Evolutionary conservation across 2,888 invertebrate species (phyloP).

Genomic region (Cantharis nigra): DNA sequence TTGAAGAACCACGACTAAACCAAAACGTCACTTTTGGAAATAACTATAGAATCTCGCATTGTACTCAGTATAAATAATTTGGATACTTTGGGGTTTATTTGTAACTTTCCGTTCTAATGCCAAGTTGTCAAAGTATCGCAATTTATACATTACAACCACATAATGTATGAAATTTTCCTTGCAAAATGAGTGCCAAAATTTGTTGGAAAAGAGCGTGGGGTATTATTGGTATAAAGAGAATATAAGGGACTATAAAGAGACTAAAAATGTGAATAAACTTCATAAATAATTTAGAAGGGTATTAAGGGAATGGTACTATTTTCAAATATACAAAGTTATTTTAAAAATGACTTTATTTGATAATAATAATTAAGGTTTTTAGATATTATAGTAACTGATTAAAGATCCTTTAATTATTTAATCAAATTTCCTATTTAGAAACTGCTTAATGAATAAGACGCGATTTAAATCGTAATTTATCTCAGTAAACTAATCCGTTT

Average conservation of each 20-base stretch:
- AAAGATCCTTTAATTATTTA: constrained; percentile 17
- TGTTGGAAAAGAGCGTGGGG: too few relatives aligned
- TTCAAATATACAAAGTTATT: background rate
- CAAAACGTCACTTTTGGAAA: too few relatives aligned
- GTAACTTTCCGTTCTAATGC: too few relatives aligned
- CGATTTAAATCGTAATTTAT: constrained; percentile 38
- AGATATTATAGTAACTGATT: background rate
- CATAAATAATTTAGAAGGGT: background rate
- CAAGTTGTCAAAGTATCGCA: too few relatives aligned
- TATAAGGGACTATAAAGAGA: background rate
- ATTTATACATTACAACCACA: too few relatives aligned
- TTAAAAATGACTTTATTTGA: background rate
- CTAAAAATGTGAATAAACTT: background rate
- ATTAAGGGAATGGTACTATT: background rate
- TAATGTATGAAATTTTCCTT: too few relatives aligned
- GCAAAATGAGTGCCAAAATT: too few relatives aligned
- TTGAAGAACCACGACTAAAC: too few relatives aligned
- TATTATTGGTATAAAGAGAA: too few relatives aligned
- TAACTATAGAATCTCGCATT: too few relatives aligned
- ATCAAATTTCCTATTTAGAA: constrained; percentile 35
- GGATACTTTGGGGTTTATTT: too few relatives aligned
- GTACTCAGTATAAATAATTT: too few relatives aligned
- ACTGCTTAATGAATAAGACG: constrained; percentile 35
- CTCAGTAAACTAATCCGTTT: constrained; percentile 27
- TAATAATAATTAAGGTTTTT: background rate